A percentile compares a stretch with the other conserved stretches of the same genome.
Evolutionary conservation across 2,113 vertebrate species (phyloP).

Genomic region (Otocyon megalotis): DNA sequence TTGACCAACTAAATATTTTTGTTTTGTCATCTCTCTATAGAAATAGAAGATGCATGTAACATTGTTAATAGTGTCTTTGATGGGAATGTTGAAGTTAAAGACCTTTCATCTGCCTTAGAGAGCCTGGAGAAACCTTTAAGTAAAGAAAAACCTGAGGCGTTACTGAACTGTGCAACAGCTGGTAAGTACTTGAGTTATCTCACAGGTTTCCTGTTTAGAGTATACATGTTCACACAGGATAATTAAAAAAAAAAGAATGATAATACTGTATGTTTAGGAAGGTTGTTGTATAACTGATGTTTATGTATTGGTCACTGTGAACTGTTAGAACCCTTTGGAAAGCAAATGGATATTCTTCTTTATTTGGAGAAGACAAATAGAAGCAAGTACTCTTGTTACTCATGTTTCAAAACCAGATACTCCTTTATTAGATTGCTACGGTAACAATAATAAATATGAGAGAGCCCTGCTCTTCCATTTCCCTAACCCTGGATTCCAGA

Average conservation of each 20-base stretch:
- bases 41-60: constrained; percentile 39
- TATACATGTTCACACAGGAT: not conserved
- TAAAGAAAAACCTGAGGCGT: not conserved
- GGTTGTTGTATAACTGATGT: not conserved
- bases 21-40: constrained; percentile 37
- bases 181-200: constrained; percentile 24
- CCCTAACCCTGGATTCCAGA: not conserved
- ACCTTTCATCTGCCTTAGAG: constrained; percentile 37
- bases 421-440: not conserved
- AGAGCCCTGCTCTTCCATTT: not conserved
- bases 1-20: not conserved
- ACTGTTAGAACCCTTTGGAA: not conserved
- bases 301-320: not conserved
- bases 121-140: not conserved
- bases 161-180: not conserved
- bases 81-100: constrained; percentile 53
- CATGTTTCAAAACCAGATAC: not conserved
- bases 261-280: not conserved
- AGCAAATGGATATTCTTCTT: not conserved
- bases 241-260: not conserved
- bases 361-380: constrained; percentile 10
- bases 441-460: not conserved
- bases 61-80: constrained; percentile 13
- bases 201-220: not conserved
- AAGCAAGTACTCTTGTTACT: not conserved